phyloP scores from a whole-genome alignment of 2,888 invertebrate species.

The Dolomedes plantarius region DNA sequence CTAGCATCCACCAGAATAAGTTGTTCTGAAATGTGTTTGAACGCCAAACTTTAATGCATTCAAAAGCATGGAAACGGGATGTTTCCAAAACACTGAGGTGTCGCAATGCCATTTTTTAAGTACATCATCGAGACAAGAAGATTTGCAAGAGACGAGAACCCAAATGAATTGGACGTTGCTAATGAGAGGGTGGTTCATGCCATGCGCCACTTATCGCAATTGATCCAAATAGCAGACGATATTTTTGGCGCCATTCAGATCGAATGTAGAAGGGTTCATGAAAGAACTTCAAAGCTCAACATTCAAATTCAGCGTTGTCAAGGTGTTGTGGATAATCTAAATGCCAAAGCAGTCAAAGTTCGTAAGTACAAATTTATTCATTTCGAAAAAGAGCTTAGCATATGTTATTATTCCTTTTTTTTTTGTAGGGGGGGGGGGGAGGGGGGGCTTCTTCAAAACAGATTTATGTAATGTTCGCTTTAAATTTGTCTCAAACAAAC shows the following conservation, averaged over 20 bases:
- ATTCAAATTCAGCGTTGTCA: constrained; percentile 84
- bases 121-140: constrained; percentile 23
- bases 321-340: constrained; percentile 84
- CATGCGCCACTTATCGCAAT: constrained; percentile 25
- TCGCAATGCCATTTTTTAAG: constrained; percentile 45
- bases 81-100: too few relatives aligned
- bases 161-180: neutral
- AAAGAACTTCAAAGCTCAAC: constrained; percentile 85
- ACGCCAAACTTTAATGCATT: too few relatives aligned
- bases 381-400: too few relatives aligned
- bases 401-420: neutral
- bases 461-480: too few relatives aligned
- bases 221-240: constrained; percentile 83
- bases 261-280: constrained; percentile 85
- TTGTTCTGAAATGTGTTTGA: too few relatives aligned
- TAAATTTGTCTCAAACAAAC: too few relatives aligned
- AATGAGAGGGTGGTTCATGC: constrained; percentile 21
- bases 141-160: neutral
- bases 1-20: too few relatives aligned
- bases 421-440: too few relatives aligned
- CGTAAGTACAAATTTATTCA: constrained; percentile 83
- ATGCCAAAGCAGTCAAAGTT: constrained; percentile 93
- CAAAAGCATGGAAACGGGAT: too few relatives aligned
- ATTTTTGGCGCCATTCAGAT: constrained; percentile 88
- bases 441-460: too few relatives aligned